A percentile compares a stretch with the other conserved stretches of the same genome.
Conservation (phyloP, 2,888 invertebrate species). For the Lepidocyrtinus sp. region DNA sequence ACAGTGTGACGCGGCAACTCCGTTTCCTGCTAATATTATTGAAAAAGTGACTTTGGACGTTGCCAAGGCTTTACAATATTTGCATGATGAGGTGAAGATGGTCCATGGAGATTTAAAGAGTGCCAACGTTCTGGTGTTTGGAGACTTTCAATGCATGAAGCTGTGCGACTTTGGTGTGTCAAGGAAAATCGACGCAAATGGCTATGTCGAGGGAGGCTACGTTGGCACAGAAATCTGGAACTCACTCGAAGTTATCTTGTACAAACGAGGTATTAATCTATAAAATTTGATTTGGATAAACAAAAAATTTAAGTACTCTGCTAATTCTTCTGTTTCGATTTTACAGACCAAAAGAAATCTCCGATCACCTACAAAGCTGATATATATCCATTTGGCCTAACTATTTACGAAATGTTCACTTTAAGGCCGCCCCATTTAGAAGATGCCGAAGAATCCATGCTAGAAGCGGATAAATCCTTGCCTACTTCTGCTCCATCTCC, state of each 20-base stretch:
- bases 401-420: constrained; percentile 87
- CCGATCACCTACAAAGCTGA: constrained; percentile 82
- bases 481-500: constrained; percentile 23
- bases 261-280: constrained; percentile 46
- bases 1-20: constrained; percentile 76
- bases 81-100: constrained; percentile 81
- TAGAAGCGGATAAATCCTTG: constrained; percentile 21
- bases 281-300: neutral
- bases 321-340: neutral
- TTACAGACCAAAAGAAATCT: constrained; percentile 66
- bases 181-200: constrained; percentile 79
- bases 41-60: constrained; percentile 78
- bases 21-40: constrained; percentile 78
- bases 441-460: constrained; percentile 67
- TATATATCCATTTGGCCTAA: constrained; percentile 85
- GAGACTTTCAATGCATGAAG: constrained; percentile 82
- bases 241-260: constrained; percentile 81
- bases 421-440: constrained; percentile 80
- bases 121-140: constrained; percentile 81
- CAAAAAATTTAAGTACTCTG: neutral
- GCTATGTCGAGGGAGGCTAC: constrained; percentile 78
- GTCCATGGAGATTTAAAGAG: constrained; percentile 90
- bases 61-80: constrained; percentile 81
- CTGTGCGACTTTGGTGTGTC: constrained; percentile 90
- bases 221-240: constrained; percentile 86